Conservation (phyloP, 2,888 invertebrate species). For the Sesamia inferens region DNA sequence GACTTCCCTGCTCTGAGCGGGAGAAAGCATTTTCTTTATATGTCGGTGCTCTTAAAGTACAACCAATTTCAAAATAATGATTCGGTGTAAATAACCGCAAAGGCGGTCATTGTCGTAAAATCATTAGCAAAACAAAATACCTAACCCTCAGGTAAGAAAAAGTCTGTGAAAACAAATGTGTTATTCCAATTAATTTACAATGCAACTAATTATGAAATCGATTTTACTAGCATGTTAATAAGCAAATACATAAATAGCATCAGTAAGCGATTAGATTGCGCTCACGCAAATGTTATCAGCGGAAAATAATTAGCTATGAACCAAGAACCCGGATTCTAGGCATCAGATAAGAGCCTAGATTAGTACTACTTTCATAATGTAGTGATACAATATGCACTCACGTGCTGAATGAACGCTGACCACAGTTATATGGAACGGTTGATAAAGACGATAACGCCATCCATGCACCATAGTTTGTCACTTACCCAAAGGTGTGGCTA, state of each 20-base stretch:
- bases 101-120: constrained; percentile 1
- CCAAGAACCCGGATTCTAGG: constrained; percentile 64
- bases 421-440: constrained; percentile 32
- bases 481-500: background rate
- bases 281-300: constrained; percentile 53
- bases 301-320: constrained; percentile 57
- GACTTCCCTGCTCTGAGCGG: too few relatives aligned
- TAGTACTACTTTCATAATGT: constrained; percentile 44
- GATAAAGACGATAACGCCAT: background rate
- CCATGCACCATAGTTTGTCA: constrained; percentile 14
- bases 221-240: constrained; percentile 29
- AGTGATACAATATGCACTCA: constrained; percentile 31
- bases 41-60: background rate
- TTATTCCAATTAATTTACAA: background rate
- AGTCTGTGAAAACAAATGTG: background rate
- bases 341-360: constrained; percentile 55
- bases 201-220: constrained; percentile 16
- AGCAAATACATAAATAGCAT: constrained; percentile 38
- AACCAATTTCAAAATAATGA: constrained; percentile 10
- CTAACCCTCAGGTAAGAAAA: background rate
- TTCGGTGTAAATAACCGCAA: background rate
- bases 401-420: constrained; percentile 26
- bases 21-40: background rate
- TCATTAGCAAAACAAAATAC: background rate
- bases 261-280: constrained; percentile 59